Evolutionary conservation across 2,888 invertebrate genomes (phyloP).

Genomic region (Leptura quadrifasciata): DNA sequence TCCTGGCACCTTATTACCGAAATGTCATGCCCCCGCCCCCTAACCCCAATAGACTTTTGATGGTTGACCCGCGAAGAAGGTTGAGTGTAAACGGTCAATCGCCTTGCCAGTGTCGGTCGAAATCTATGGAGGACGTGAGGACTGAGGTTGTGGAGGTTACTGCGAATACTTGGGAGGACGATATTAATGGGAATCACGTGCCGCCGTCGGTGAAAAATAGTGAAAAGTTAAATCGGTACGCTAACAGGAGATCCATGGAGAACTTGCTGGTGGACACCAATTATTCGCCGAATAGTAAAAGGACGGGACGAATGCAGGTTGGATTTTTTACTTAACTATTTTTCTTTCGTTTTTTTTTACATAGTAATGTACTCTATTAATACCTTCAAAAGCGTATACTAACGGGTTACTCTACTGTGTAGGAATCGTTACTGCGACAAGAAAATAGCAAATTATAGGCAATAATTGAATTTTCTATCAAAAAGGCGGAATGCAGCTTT

Average conservation of each 20-base stretch:
- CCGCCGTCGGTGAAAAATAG: constrained; percentile 73
- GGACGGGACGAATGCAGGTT: constrained; percentile 77
- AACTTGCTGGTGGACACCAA: constrained; percentile 78
- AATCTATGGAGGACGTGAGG: constrained; percentile 84
- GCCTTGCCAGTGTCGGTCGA: constrained; percentile 77
- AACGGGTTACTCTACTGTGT: too few species aligned
- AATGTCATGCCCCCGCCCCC: constrained; percentile 80
- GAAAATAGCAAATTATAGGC: too few species aligned
- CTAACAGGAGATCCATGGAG: constrained; percentile 83
- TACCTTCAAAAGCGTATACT: too few species aligned
- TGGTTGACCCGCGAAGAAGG: constrained; percentile 67
- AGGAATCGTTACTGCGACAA: too few species aligned
- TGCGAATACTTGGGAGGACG: constrained; percentile 76
- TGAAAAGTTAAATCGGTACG: constrained; percentile 65
- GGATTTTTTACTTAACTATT: constrained; percentile 6
- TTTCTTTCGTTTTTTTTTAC: neutral
- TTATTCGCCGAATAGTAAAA: constrained; percentile 70
- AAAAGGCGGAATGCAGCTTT: too few species aligned
- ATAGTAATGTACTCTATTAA: too few species aligned
- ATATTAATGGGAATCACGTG: constrained; percentile 79
- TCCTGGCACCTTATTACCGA: constrained; percentile 82
- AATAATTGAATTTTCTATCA: too few species aligned
- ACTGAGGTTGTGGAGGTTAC: constrained; percentile 75
- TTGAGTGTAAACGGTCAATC: constrained; percentile 49
- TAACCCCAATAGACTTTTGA: constrained; percentile 68